Base-by-base conservation (phyloP, 2,113 vertebrate genomes). In the Campylomormyrus numenius region DNA sequence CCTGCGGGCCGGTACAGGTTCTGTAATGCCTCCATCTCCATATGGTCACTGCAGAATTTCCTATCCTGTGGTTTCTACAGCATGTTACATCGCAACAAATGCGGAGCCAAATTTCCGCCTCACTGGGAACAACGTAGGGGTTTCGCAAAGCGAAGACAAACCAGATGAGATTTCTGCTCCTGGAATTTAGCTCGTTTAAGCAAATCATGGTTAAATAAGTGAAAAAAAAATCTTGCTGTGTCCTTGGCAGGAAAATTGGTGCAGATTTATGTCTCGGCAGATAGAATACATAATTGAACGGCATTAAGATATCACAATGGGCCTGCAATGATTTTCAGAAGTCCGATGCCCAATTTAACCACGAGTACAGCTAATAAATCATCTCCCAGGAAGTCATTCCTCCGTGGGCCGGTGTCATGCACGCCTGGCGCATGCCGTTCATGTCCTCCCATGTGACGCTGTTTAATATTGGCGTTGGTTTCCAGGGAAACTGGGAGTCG, bases 221-320 rank as follows among this genome's bases (percentile, higher is more conserved):
- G 62, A 80, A 6, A 19, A 39, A 39, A 39, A 39, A 42, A 80
- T 42, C 88, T 89, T 77, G 45, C 19, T 15, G 3, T 24, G 58
- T 53, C 42, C 17, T 42, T 90, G 85, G 84, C 84, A 90, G 39
- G 53, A 46, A 85, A 86, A 85, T 89, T 85, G 45, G 77, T 56
- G 21, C 77, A 89, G 89, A 87, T 90, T 87, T 90, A 87, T 90
- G 58, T 31, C 53, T 85, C 80, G 3, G 89, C 35, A 27, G 85
- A 88, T 52, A 48, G 89, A 49, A 87, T 50, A 45, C 46, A 53
- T 90, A 88, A 90, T 87, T 90, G 85, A 87, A 87, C 27, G 4
- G 49, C 62, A 88, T 90, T 90, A 39, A 74, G 58, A 87, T 86
- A 87, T 90, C 58, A 90, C n/a, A 46, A 5, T 35, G 27, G 46